Base-by-base conservation (phyloP, 2,888 invertebrate genomes). In the Phyllotreta striolata region DNA sequence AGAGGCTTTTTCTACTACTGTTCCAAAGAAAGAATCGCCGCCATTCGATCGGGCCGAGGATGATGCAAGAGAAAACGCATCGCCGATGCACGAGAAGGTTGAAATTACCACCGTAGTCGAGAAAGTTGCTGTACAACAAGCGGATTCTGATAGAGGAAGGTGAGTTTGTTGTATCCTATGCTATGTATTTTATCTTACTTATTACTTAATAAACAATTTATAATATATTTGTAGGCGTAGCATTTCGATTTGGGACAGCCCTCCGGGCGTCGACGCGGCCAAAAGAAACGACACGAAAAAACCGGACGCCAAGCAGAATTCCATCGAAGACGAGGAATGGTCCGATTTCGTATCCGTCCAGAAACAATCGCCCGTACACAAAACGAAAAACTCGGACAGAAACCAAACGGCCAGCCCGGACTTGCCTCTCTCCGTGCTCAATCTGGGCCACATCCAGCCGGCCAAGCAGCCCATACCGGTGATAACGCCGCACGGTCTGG, bases 301-400 rank as follows among this genome's bases (percentile, higher is more conserved):
- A 46, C 2, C 46, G 47, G 49, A 41, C 43, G 13, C 34, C 3
- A 60, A 54, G 54, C 52, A 35, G 39, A 41, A 37, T 38, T 58
- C 67, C 9, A 39, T 55, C 3, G 86, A 86, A 52, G 86, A 87
- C 12, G 87, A 87, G 63, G 84, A 84, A 70, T 88, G 88, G 87
- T 85, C 86, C 1, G 88, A 88, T 67, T 88, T 87, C 74, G 85
- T 87, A 14, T 87, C 66, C 76, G 76, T 76, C 3, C 64, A 71
- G 24, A 71, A 73, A 62, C 64, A 68, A 7, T 75, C 75, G 6
- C 72, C 74, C 0, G 55, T 73, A 40, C 73, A 74, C 55, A 74
- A 72, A 62, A 10, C 72, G 8, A 66, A 67, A 58, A 55, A 58
- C 1, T 43, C 41, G 7, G 71, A 72, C 7, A 65, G 66, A 55